Percentiles rank a stretch among this genome's conserved stretches.
Evolutionary conservation across 1,140 invertebrate genomes (phyloP).

Genomic region (Drosophila kanapiae): DNA sequence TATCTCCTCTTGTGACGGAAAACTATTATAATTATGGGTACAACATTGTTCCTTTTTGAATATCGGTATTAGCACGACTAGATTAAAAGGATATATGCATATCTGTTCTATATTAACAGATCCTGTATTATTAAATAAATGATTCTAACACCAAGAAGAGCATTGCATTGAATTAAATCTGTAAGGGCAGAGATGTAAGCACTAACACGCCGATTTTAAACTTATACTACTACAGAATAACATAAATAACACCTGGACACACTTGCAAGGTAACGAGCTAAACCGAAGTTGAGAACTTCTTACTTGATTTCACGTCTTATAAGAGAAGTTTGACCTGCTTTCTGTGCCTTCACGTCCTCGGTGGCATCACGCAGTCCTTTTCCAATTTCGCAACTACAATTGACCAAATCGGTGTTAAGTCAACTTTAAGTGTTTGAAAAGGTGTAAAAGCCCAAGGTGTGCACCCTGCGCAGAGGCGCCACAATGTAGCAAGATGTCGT

Average conservation of each 20-base stretch:
- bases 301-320: neutral
- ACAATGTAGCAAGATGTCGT: conserved; percentile 46
- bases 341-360: neutral
- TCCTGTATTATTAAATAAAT: no score
- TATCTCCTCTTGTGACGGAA: no score
- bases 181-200: neutral
- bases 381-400: conserved; percentile 26
- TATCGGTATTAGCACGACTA: no score
- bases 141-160: no score
- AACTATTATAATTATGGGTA: no score
- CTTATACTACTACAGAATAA: no score
- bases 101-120: no score
- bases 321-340: neutral
- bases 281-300: neutral
- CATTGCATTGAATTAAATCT: neutral
- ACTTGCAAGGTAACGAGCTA: neutral
- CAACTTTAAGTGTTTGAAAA: conserved; percentile 43
- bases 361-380: neutral
- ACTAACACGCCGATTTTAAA: neutral
- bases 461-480: conserved; percentile 24
- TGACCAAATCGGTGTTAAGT: conserved; percentile 33
- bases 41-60: no score
- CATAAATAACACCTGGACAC: no score
- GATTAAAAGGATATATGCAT: no score
- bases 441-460: conserved; percentile 31